Evolutionary conservation across 2,888 invertebrate species (phyloP).

Genomic region (Camptogramma bilineatum): DNA sequence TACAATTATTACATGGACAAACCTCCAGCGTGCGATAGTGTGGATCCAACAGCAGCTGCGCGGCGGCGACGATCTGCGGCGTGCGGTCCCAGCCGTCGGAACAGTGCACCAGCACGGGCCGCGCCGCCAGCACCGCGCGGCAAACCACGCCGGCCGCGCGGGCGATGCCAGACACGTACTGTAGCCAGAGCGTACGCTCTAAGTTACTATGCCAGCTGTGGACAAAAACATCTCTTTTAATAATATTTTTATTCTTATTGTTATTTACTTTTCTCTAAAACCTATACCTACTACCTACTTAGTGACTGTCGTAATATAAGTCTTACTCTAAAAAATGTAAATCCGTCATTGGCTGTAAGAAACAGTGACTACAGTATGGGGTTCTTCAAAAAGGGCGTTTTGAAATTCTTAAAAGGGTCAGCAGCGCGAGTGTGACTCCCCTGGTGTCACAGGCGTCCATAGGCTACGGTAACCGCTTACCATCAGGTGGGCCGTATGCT

Average conservation of each 20-base stretch:
- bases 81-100: conserved; percentile 99
- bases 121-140: conserved; percentile 92
- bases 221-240: background rate
- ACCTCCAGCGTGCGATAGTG: conserved; percentile 97
- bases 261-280: background rate
- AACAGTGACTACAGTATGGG: too few relatives aligned
- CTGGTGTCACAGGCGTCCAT: too few relatives aligned
- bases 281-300: too few relatives aligned
- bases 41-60: conserved; percentile 96
- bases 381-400: too few relatives aligned
- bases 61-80: conserved; percentile 97
- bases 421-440: too few relatives aligned
- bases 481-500: too few relatives aligned
- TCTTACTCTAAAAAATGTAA: too few relatives aligned
- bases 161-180: conserved; percentile 93
- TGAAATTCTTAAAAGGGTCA: too few relatives aligned
- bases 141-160: conserved; percentile 93
- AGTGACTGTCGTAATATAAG: too few relatives aligned
- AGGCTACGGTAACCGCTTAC: too few relatives aligned
- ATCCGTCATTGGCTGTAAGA: too few relatives aligned
- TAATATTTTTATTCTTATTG: background rate
- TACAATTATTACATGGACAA: too few relatives aligned
- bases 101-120: conserved; percentile 98
- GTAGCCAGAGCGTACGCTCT: conserved; percentile 96
- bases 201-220: conserved; percentile 94